Evolutionary conservation across 2,113 vertebrate genomes (phyloP), one percentile per base, ranked within the genome.

Genomic region (Grantiella picta): DNA sequence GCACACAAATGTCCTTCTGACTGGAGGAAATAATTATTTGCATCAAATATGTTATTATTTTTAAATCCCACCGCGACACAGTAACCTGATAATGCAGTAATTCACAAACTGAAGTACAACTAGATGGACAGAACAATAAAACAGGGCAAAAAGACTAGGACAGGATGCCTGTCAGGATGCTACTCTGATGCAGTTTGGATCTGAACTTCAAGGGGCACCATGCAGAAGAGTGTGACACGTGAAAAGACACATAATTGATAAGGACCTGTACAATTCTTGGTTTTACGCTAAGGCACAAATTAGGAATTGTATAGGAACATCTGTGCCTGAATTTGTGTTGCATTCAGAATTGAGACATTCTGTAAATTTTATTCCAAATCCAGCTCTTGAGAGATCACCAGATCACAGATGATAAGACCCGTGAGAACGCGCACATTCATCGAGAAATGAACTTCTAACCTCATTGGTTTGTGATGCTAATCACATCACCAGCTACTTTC

Each of bases 271-370:
- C 79, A 88, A 81, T 95, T 88, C 68, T 88, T 57, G 18, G 40
- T 68, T 96, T 81, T 78, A 81, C 75, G 44, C 56, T 93, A 66
- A 77, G 49, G 72, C 17, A 19, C 52, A 86, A 90, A 90, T 86
- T 94, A 86, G 68, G 71, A 90, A 78, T 90, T 94, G 76, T 93
- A 68, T 94, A 29, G 72, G 65, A 92, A 94, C 88, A 89, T 93
- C 90, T 96, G 92, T 71, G 68, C 68, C 50, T 63, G 44, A 69
- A 21, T 92, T 90, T 45, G 85, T 86, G 76, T 35, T 86, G 88
- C 81, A 82, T 95, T 89, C 17, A 2, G 38, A 93, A 86, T 69
- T 35, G 72, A 86, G 64, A 53, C 23, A 24, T 72, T 92, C 82
- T 61, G 53, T 71, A 92, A 84, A 76, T 88, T 95, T 63, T 71